phyloP scores from a whole-genome alignment of 2,888 invertebrate species.

The Balanococcus diminutus region DNA sequence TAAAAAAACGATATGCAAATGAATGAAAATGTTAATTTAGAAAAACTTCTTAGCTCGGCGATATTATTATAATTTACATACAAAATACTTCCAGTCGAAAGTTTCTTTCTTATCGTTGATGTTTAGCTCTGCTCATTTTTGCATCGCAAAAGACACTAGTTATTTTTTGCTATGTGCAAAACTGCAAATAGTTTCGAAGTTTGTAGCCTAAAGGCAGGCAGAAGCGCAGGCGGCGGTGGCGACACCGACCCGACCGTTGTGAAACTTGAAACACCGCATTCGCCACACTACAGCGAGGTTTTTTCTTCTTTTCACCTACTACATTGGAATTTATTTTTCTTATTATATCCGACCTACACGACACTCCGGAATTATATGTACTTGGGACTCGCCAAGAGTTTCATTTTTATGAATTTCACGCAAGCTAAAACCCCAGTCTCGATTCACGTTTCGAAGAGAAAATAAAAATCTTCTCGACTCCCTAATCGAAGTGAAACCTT shows the following conservation, averaged over 20 bases:
- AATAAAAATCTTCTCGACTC: not conserved
- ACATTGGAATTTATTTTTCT: not conserved
- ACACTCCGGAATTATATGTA: not conserved
- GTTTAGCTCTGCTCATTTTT: constrained; percentile 6
- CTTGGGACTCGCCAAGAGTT: not conserved
- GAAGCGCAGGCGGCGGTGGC: not conserved
- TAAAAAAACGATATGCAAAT: constrained; percentile 32
- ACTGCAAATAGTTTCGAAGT: constrained; percentile 30
- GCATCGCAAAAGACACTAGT: not conserved
- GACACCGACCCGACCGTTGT: not conserved
- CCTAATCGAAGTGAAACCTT: not conserved
- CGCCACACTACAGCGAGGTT: not conserved
- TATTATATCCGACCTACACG: not conserved
- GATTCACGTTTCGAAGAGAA: not conserved
- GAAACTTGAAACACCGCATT: not conserved
- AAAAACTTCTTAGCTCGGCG: constrained; percentile 6
- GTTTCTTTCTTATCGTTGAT: constrained; percentile 24
- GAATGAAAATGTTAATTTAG: constrained; percentile 32
- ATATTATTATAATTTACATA: constrained; percentile 22
- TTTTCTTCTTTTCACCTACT: not conserved
- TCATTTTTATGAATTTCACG: not conserved
- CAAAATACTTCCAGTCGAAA: not conserved
- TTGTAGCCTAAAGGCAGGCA: not conserved
- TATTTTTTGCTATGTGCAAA: constrained; percentile 16
- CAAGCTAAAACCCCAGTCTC: not conserved